Conservation (phyloP, 1,140 invertebrate genomes). For the Liolophura sinensis region DNA sequence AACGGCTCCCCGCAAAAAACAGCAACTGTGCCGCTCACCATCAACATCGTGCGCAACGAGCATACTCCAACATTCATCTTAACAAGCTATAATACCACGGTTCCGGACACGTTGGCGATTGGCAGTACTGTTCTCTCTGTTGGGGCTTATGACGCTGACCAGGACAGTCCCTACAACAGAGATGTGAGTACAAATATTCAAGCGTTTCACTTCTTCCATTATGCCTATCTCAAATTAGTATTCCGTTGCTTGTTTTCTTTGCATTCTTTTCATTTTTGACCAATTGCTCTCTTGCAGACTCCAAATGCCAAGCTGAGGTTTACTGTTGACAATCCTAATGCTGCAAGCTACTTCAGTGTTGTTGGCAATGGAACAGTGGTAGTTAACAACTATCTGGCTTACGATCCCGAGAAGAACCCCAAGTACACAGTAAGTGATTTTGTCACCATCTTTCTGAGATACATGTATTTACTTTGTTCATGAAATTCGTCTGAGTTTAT, state of each 20-base stretch:
- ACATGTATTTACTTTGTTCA: background rate
- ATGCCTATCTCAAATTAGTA: too few relatives aligned
- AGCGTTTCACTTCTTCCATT: too few relatives aligned
- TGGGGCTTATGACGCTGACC: slow-evolving; percentile 31
- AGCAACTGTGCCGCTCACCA: slow-evolving; percentile 77
- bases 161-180: slow-evolving; percentile 14
- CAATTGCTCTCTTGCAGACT: slow-evolving; percentile 20
- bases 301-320: slow-evolving; percentile 29
- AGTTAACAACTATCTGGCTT: slow-evolving; percentile 7
- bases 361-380: slow-evolving; percentile 20
- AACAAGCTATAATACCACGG: slow-evolving; percentile 13
- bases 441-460: background rate
- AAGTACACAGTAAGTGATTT: background rate
- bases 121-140: slow-evolving; percentile 27
- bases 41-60: slow-evolving; percentile 61
- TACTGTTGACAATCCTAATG: slow-evolving; percentile 13
- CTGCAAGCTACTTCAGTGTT: slow-evolving; percentile 26
- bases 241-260: too few relatives aligned
- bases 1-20: slow-evolving; percentile 81
- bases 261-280: too few relatives aligned
- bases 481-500: background rate
- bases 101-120: slow-evolving; percentile 21
- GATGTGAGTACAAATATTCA: slow-evolving; percentile 19
- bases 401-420: background rate
- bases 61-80: slow-evolving; percentile 20